Evolutionary conservation across 1,140 invertebrate species (phyloP), one percentile per base, ranked within the genome.

Genomic region (Belonocnema kinseyi): DNA sequence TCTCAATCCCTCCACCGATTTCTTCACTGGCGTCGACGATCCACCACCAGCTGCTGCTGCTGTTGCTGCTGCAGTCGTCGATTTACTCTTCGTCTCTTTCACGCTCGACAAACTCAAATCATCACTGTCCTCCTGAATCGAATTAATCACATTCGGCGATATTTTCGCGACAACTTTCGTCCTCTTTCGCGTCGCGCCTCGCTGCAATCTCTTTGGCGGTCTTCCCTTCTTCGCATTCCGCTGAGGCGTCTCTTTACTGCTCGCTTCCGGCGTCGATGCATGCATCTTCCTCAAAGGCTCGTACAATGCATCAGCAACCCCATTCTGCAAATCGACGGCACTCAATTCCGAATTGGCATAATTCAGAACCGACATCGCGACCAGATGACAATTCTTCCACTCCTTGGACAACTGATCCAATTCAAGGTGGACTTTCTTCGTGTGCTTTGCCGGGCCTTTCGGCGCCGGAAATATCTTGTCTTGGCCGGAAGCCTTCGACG

Each of bases 331-430:
- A 61, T 83, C 78, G 3, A 50, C 12, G 1, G 33, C 26, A 14
- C 7, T 58, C 0, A 90, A 26, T 73, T 90, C 89, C 7, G 52
- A 16, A 72, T 86, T 87, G 0, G 78, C 72, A 56, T 77, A 85
- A 54, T 85, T 85, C 10, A 90, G 50, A 5, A 90, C 51, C 2
- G 76, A 77, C 0, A 80, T 78, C 4, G 84, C 81, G 0, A 91
- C 53, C 4, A 89, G 56, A 6, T 78, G 83, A 33, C 74, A 72
- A 66, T 91, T 91, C 66, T 88, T 89, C 89, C 90, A 91, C 10
- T 90, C 90, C 50, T 85, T 88, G 2, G 26, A 77, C 0, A 82
- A 7, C 12, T 76, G 78, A 21, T 90, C 86, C 0, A 77, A 77
- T n/a, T 87, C 88, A 3, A 85, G 76, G 5, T 54, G 7, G 2